Evolutionary conservation across 2,797 vertebrate species (phyloP), one percentile per base, ranked within the genome.

Genomic region (Hoplostethus atlanticus): DNA sequence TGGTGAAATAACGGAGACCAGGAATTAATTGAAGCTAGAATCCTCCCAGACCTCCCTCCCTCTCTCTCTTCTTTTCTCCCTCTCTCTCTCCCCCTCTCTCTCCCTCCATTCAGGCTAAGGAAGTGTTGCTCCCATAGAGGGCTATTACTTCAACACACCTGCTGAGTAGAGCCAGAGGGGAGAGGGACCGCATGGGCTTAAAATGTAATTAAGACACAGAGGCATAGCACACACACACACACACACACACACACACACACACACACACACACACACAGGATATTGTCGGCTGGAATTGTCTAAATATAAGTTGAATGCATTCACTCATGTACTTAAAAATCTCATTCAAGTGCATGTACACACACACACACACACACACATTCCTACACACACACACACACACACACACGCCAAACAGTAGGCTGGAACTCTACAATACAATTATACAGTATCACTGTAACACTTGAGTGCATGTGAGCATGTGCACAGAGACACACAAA

Each of bases 171-270:
- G 75, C 63, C 72, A 57, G 54, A 68, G 80, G 78, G 75, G 46
- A 59, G 58, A 73, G 61, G 58, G 16, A 68, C 68, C 79, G 70
- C 55, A 61, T 10, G 53, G 59, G 47, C 16, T 80, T 16, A 51
- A 55, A 62, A 68, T 73, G 42, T 88, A 84, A 87, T 85, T 76
- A 85, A 85, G 67, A 77, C 76, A 80, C 63, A 50, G 71, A 79
- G 75, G 73, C 68, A 81, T 60, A 71, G 28, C 62, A 21, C 21
- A 1, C 21, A 21, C 21, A 21, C 21, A 21, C 21, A 21, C 21
- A 21, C 21, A 21, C 2, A 34, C 25, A 30, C 3, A 25, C 17
- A 60, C 10, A 50, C 30, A 46, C 7, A 6, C 69, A 30, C 30
- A 44, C 21, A 21, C 21, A 21, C 21, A 21, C 21, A 21, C 21